Conservation (phyloP, 1,140 invertebrate species). For the Phymorhynchus buccinoides region DNA sequence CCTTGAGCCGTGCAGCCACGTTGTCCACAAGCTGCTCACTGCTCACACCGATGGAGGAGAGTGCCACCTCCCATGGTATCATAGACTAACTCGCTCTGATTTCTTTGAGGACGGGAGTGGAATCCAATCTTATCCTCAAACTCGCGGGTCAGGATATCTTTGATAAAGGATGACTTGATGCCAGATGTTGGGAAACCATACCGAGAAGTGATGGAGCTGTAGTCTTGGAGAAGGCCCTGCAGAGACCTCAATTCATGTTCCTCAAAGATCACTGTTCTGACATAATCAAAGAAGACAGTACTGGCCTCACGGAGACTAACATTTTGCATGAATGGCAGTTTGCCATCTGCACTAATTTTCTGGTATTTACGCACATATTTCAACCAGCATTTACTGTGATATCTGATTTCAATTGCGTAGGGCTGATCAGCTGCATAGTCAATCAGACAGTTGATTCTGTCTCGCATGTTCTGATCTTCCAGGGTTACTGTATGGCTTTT, state of each 20-base stretch:
- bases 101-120: slow-evolving; percentile 4
- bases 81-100: slow-evolving; percentile 21
- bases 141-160: background rate
- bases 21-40: background rate
- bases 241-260: slow-evolving; percentile 7
- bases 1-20: background rate
- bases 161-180: slow-evolving; percentile 1
- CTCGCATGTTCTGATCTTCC: slow-evolving; percentile 9
- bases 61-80: background rate
- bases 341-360: background rate
- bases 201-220: background rate
- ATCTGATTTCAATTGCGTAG: background rate
- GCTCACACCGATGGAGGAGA: background rate
- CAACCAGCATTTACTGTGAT: slow-evolving; percentile 6
- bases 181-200: background rate
- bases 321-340: background rate
- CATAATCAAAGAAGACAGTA: background rate
- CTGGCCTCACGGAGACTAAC: slow-evolving; percentile 2
- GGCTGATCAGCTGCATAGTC: background rate
- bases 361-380: slow-evolving; percentile 7
- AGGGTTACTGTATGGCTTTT: background rate
- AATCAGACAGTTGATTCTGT: slow-evolving; percentile 24
- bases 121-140: background rate
- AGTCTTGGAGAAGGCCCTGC: slow-evolving; percentile 21
- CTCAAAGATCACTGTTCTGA: slow-evolving; percentile 3